Conservation (phyloP, 2,797 vertebrate genomes). For the Artibeus jamaicensis region DNA sequence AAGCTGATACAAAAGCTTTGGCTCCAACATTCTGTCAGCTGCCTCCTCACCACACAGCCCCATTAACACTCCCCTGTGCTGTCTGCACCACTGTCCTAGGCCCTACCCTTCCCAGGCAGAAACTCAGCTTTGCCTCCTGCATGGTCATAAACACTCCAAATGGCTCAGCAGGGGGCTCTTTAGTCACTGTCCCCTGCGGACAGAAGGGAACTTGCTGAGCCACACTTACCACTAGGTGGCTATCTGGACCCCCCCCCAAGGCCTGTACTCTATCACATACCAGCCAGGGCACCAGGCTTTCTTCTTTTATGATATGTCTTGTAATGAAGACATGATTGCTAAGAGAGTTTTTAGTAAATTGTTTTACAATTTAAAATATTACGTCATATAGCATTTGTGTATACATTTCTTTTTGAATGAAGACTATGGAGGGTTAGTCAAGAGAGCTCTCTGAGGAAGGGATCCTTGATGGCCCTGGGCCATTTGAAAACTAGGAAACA, state of each 20-base stretch:
- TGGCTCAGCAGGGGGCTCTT: neutral
- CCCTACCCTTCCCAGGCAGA: neutral
- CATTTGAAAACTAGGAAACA: conserved; percentile 38
- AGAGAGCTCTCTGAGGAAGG: conserved; percentile 12
- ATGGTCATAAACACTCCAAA: neutral
- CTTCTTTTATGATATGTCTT: neutral
- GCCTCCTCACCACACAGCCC: neutral
- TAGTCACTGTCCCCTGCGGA: neutral
- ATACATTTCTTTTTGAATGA: conserved; percentile 13
- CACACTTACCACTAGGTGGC: neutral
- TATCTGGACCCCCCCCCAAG: neutral
- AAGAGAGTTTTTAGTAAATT: conserved; percentile 37
- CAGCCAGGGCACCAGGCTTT: neutral
- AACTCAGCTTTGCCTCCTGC: neutral
- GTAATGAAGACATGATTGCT: conserved; percentile 31
- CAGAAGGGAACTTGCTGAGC: neutral
- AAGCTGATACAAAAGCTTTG: neutral
- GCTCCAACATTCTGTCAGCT: neutral
- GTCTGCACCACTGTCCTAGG: neutral
- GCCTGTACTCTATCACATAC: neutral
- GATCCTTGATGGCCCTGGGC: neutral
- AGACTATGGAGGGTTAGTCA: neutral
- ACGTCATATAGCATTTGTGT: neutral
- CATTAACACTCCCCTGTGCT: neutral
- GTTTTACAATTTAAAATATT: conserved; percentile 40